A percentile compares a stretch with the other conserved stretches of the same genome.
phyloP scores from a whole-genome alignment of 2,888 invertebrate species.

The Galeopsomyia nigrocyanea region DNA sequence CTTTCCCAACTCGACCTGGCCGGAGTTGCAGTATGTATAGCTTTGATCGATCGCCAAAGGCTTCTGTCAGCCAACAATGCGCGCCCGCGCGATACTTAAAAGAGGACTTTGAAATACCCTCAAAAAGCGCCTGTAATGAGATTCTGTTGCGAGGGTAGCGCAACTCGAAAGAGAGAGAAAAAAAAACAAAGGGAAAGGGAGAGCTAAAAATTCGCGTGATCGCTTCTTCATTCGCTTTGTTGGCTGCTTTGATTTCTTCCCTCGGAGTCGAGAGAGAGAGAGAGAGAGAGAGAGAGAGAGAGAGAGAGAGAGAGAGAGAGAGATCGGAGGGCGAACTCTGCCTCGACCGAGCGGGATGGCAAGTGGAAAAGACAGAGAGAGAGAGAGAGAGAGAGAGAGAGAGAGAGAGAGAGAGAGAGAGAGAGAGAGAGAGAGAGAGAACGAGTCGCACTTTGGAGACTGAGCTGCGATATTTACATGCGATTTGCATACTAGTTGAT shows the following conservation, averaged over 20 bases:
- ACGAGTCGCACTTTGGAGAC: slow-evolving; percentile 60
- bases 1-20: too few species aligned
- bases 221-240: slow-evolving; percentile 64
- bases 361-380: slow-evolving; percentile 45
- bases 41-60: too few species aligned
- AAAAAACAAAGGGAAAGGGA: slow-evolving; percentile 48
- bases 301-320: slow-evolving; percentile 49
- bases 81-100: too few species aligned
- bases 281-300: slow-evolving; percentile 42
- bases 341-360: background rate
- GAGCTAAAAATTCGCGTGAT: slow-evolving; percentile 60
- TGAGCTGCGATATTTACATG: slow-evolving; percentile 68
- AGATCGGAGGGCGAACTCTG: slow-evolving; percentile 25
- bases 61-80: too few species aligned
- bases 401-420: slow-evolving; percentile 53
- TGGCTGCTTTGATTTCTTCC: slow-evolving; percentile 67
- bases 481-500: slow-evolving; percentile 70
- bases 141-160: slow-evolving; percentile 4
- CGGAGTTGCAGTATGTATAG: too few species aligned
- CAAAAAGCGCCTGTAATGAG: slow-evolving; percentile 4
- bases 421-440: slow-evolving; percentile 52
- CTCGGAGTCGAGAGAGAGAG: slow-evolving; percentile 48
- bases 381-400: slow-evolving; percentile 48
- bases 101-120: slow-evolving; percentile 5
- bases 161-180: background rate